Evolutionary conservation across 2,113 vertebrate species (phyloP).

Genomic region (Dasyprocta punctata): DNA sequence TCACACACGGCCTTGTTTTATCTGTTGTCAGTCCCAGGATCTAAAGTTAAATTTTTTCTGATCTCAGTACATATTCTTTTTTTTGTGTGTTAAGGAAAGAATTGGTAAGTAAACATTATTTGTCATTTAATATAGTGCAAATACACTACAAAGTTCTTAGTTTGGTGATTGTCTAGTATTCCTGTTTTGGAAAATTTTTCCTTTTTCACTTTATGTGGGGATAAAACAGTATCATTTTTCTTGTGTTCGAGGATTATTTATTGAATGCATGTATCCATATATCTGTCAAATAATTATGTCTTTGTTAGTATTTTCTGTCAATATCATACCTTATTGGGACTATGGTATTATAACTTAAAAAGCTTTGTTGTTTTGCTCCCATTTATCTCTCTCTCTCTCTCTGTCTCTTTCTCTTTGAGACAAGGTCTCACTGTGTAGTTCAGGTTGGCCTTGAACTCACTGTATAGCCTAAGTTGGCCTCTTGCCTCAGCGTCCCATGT

Average conservation of each 20-base stretch:
- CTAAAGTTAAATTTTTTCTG: background rate
- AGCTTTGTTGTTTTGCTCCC: background rate
- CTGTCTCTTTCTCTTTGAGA: background rate
- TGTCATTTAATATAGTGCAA: background rate
- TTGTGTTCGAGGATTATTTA: background rate
- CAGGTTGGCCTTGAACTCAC: background rate
- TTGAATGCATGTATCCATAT: background rate
- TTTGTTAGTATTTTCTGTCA: slow-evolving; percentile 39
- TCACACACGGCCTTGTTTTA: background rate
- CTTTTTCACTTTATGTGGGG: background rate
- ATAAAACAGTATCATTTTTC: background rate
- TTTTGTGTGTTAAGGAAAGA: background rate
- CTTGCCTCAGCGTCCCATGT: background rate
- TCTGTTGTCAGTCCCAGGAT: background rate
- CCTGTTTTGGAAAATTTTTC: background rate
- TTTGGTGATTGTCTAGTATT: background rate
- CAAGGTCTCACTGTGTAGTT: background rate
- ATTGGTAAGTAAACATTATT: background rate
- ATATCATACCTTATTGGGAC: background rate
- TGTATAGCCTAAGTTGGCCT: background rate
- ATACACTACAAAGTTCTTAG: background rate
- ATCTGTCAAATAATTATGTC: background rate
- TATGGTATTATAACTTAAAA: slow-evolving; percentile 21
- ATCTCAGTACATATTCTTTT: background rate
- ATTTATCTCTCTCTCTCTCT: background rate